phyloP scores from a whole-genome alignment of 2,797 vertebrate species.

The Poeciliopsis turneri region DNA sequence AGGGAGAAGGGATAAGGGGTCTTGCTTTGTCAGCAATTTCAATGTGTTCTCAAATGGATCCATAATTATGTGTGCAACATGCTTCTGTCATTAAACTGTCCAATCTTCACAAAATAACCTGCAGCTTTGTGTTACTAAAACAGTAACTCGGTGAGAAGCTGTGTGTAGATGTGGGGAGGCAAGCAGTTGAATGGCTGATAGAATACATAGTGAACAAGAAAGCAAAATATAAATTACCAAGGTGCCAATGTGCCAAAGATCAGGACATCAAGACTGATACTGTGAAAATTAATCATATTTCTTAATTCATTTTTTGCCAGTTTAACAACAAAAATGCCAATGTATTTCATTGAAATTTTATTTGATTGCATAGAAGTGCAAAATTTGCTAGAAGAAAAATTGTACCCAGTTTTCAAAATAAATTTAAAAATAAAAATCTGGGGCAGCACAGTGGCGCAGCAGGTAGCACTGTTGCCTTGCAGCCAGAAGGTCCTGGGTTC shows the following conservation, averaged over 20 bases:
- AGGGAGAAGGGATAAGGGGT: background rate
- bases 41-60: background rate
- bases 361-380: background rate
- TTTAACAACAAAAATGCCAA: background rate
- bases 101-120: constrained; percentile 35
- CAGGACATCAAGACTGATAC: background rate
- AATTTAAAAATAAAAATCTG: background rate
- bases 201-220: background rate
- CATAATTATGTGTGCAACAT: background rate
- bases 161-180: background rate
- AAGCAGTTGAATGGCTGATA: background rate
- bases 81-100: constrained; percentile 24
- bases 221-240: background rate
- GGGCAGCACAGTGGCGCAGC: no score
- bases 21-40: constrained; percentile 13
- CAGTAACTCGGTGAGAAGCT: background rate
- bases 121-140: constrained; percentile 9
- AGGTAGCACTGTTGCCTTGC: no score
- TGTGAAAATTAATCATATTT: background rate
- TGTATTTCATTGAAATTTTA: background rate
- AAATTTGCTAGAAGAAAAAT: background rate
- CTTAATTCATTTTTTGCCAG: background rate
- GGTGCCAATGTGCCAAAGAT: background rate
- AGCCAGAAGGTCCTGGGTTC: no score
- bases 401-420: background rate